Evolutionary conservation across 1,140 invertebrate species (phyloP), one percentile per base, ranked within the genome.

Genomic region (Zaprionus inermis): DNA sequence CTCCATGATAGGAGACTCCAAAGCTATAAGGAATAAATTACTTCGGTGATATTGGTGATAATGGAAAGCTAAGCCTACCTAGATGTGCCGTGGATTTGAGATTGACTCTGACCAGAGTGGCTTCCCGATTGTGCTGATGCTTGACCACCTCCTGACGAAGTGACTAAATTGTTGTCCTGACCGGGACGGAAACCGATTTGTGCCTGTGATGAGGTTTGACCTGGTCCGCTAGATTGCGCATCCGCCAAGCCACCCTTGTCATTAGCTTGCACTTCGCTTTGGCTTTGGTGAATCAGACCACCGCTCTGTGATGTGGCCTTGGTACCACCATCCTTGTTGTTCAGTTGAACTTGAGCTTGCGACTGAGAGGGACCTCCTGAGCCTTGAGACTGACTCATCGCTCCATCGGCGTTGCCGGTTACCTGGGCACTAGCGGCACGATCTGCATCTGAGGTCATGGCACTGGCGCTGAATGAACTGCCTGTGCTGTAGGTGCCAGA

Each of bases 131-230:
- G 96, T 3, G 96, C 95, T 10, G 95, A 96, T 0, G 96, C 95
- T 61, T 94, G 94, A 9, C 96, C 96, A 12, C 96, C 96, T 3
- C 96, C 96, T 36, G 95, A 94, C 30, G 92, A 92, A 7, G 76
- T 93, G 76, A 61, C 90, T 71, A 56, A 44, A 7, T 57, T 73
- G 93, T 58, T 93, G 80, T 94, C 92, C 91, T 95, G 93, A 90
- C 94, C 94, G 0, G 96, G 96, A 55, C 95, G 95, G 81, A 97
- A 97, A 5, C 96, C 96, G 46, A 97, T 97, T 93, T 97, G 96
- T 14, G 96, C 96, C 93, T 97, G 96, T 34, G 96, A 97, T 2
- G 96, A 97, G 0, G 96, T 97, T 77, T 95, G 96, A 3, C 96
- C 96, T 16, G 96, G 95, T 2, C 96, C 96, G 75, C 95, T 96